Evolutionary conservation across 2,888 invertebrate genomes (phyloP).

Genomic region (Campopleginae sp.): DNA sequence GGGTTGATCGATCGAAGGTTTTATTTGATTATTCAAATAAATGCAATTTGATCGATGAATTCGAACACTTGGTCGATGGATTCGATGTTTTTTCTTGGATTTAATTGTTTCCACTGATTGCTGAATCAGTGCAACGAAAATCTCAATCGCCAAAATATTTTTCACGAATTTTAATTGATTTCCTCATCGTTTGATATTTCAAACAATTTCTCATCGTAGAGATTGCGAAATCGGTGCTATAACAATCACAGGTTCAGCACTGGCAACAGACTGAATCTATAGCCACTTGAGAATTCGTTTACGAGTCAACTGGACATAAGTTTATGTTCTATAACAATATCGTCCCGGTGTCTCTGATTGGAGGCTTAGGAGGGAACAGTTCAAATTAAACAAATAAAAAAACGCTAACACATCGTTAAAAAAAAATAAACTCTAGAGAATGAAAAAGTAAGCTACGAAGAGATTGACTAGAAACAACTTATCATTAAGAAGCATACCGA

Average conservation of each 20-base stretch:
- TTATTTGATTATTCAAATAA: not conserved
- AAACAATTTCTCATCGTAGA: not conserved
- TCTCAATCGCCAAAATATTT: not conserved
- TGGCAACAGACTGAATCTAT: conserved; percentile 73
- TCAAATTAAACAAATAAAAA: not conserved
- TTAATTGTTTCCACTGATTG: not conserved
- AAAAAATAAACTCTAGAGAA: not conserved
- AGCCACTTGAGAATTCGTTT: conserved; percentile 73
- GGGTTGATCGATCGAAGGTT: not conserved
- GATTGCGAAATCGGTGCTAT: not conserved
- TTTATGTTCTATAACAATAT: conserved; percentile 69
- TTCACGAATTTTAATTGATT: not conserved
- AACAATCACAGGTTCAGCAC: conserved; percentile 28
- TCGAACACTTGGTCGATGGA: not conserved
- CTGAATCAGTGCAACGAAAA: not conserved
- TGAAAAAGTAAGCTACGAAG: too few relatives aligned
- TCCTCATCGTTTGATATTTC: not conserved
- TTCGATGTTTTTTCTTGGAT: not conserved
- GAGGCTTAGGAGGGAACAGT: not conserved
- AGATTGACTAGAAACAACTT: too few relatives aligned
- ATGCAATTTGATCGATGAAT: not conserved
- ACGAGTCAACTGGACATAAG: conserved; percentile 73
- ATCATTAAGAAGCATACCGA: too few relatives aligned
- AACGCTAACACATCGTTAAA: not conserved
- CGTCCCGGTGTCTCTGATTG: conserved; percentile 75